phyloP scores from a whole-genome alignment of 1,140 invertebrate genomes.

The Drosophila sucinea region DNA sequence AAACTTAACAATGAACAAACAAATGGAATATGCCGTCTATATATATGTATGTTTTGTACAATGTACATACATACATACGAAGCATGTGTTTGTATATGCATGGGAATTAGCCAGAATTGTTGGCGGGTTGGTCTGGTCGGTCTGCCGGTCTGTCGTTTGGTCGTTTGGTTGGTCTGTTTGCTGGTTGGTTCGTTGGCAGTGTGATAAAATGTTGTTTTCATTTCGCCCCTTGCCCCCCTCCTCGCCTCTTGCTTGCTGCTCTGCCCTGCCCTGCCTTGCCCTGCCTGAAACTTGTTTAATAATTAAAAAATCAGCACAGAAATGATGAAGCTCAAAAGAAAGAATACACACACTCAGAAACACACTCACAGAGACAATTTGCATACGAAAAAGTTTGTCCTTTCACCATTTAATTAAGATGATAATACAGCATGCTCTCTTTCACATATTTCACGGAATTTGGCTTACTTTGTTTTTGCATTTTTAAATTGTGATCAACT shows the following conservation, averaged over 20 bases:
- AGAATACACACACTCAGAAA: slow-evolving; percentile 11
- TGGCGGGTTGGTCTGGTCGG: slow-evolving; percentile 32
- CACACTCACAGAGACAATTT: slow-evolving; percentile 36
- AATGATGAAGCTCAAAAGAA: slow-evolving; percentile 1
- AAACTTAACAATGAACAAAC: slow-evolving; percentile 72
- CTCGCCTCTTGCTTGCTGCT: background rate
- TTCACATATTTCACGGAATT: background rate
- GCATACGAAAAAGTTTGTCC: slow-evolving; percentile 31
- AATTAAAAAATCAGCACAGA: slow-evolving; percentile 64
- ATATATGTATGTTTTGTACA: background rate
- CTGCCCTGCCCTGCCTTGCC: slow-evolving; percentile 13
- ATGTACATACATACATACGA: slow-evolving; percentile 24
- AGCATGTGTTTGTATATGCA: slow-evolving; percentile 44
- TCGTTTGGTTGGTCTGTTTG: background rate
- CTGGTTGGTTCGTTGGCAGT: background rate
- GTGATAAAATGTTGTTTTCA: slow-evolving; percentile 73
- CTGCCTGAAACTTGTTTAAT: slow-evolving; percentile 70
- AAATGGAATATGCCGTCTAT: slow-evolving; percentile 47
- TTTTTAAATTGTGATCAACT: slow-evolving; percentile 3
- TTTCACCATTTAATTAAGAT: slow-evolving; percentile 11
- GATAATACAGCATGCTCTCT: slow-evolving; percentile 3
- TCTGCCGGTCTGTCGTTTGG: slow-evolving; percentile 38
- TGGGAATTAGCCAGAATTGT: slow-evolving; percentile 64
- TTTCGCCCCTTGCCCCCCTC: slow-evolving; percentile 36
- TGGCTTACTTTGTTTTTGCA: background rate